Percentiles rank a stretch among this genome's conserved stretches.
These are phyloP conservation scores for Benthosema pterotum DNA, from an alignment of 2,797 vertebrate species.

Conservation along the genomic window DNA sequence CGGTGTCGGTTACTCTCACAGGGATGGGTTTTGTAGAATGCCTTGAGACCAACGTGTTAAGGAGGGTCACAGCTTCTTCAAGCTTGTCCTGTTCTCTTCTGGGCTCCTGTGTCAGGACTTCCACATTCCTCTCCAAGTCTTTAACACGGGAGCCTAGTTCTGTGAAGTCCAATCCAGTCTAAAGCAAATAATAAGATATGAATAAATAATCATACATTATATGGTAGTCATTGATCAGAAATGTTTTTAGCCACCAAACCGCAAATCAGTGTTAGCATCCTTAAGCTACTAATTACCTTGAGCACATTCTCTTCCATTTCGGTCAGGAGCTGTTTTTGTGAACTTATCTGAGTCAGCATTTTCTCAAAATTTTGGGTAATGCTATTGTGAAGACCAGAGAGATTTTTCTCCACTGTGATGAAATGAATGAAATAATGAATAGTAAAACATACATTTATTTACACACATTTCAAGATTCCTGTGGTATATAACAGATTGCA, in stretches of 20 bases:
- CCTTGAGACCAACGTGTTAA: conserved; percentile 60
- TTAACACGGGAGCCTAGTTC: conserved; percentile 64
- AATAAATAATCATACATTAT: conserved; percentile 11
- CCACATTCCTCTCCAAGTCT: conserved; percentile 64
- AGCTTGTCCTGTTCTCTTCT: conserved; percentile 62
- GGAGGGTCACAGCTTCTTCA: conserved; percentile 69
- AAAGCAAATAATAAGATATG: conserved; percentile 23
- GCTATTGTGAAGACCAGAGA: conserved; percentile 61
- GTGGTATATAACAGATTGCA: background rate
- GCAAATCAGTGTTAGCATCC: too few species aligned
- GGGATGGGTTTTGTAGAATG: conserved; percentile 40
- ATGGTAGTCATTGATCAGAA: conserved; percentile 11
- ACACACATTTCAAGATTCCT: background rate
- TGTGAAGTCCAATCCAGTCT: conserved; percentile 57
- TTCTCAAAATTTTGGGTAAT: conserved; percentile 69
- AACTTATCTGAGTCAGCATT: conserved; percentile 60
- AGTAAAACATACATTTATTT: background rate
- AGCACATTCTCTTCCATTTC: conserved; percentile 64
- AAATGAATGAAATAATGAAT: conserved; percentile 20
- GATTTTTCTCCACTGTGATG: conserved; percentile 68
- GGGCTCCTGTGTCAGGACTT: conserved; percentile 67
- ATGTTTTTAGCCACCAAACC: background rate
- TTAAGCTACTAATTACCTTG: conserved; percentile 63
- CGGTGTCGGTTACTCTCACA: conserved; percentile 56
- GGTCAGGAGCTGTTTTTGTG: conserved; percentile 61